Evolutionary conservation across 2,113 vertebrate genomes (phyloP).

Genomic region (Neogale vison): DNA sequence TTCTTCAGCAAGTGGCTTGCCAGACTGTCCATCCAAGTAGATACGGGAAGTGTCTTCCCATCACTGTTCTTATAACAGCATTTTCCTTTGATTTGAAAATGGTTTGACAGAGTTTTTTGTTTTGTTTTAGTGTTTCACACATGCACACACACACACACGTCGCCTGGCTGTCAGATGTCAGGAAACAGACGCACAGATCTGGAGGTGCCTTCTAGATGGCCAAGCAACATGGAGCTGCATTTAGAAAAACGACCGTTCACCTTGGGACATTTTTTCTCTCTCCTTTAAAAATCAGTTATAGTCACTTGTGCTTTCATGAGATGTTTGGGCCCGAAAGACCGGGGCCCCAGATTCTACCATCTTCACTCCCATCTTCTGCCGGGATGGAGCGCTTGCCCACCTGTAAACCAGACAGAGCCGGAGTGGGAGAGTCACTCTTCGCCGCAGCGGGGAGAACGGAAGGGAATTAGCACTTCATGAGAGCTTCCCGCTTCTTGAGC

Average conservation of each 20-base stretch:
- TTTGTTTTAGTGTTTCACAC: neutral
- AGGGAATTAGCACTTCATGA: neutral
- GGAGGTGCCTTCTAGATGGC: neutral
- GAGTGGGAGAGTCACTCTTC: neutral
- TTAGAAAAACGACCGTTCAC: neutral
- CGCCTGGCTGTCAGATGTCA: neutral
- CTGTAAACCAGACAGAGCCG: neutral
- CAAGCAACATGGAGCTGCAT: neutral
- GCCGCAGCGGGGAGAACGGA: neutral
- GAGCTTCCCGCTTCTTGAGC: neutral
- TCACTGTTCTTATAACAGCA: neutral
- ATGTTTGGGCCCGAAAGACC: neutral
- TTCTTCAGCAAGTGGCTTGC: neutral
- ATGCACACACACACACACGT: accelerated
- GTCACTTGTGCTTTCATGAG: neutral
- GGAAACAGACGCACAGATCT: neutral
- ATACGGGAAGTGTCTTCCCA: neutral
- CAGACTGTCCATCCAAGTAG: neutral
- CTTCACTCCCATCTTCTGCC: neutral
- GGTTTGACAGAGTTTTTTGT: neutral
- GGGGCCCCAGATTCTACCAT: neutral
- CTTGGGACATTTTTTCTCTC: neutral
- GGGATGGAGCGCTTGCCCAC: neutral
- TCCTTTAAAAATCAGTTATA: neutral
- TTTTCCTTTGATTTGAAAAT: conserved; percentile 32